phyloP scores from a whole-genome alignment of 35 echinoderm and acorn worm species.

The Stichopus chloronotus region DNA sequence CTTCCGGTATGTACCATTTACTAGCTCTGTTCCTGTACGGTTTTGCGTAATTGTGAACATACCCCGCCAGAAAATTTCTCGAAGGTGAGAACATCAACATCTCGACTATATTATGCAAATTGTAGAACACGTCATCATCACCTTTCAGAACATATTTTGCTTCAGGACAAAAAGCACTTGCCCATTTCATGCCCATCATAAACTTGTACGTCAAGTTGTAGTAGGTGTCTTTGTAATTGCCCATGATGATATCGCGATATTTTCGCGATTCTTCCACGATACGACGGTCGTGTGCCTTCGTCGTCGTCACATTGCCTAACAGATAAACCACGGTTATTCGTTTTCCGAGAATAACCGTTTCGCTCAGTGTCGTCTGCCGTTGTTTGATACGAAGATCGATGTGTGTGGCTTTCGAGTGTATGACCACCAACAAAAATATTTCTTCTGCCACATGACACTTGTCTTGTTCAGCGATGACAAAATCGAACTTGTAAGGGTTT shows the following conservation, averaged over 20 bases:
- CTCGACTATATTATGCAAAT: constrained; percentile 56
- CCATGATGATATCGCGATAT: constrained; percentile 80
- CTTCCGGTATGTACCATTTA: constrained; percentile 76
- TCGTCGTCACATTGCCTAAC: background rate
- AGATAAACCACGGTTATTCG: constrained; percentile 50
- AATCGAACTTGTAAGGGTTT: constrained; percentile 33
- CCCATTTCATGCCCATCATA: constrained; percentile 94
- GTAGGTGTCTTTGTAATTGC: constrained; percentile 83
- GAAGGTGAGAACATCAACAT: constrained; percentile 15
- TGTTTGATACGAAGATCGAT: constrained; percentile 31
- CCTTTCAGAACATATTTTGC: constrained; percentile 78
- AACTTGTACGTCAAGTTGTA: constrained; percentile 79
- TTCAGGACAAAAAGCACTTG: constrained; percentile 63
- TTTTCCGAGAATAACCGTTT: constrained; percentile 32
- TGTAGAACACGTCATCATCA: constrained; percentile 79
- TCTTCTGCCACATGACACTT: background rate
- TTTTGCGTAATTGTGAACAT: constrained; percentile 44
- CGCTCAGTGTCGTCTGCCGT: constrained; percentile 19
- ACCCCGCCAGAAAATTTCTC: constrained; percentile 25
- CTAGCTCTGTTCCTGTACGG: constrained; percentile 62
- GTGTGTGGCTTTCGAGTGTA: constrained; percentile 34
- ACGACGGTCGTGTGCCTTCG: background rate
- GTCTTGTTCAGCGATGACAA: constrained; percentile 18
- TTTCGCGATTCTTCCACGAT: constrained; percentile 33
- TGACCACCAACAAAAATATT: constrained; percentile 65